Percentiles rank a stretch among this genome's conserved stretches.
Conservation (phyloP, 2,113 vertebrate genomes). For the Euleptes europaea region DNA sequence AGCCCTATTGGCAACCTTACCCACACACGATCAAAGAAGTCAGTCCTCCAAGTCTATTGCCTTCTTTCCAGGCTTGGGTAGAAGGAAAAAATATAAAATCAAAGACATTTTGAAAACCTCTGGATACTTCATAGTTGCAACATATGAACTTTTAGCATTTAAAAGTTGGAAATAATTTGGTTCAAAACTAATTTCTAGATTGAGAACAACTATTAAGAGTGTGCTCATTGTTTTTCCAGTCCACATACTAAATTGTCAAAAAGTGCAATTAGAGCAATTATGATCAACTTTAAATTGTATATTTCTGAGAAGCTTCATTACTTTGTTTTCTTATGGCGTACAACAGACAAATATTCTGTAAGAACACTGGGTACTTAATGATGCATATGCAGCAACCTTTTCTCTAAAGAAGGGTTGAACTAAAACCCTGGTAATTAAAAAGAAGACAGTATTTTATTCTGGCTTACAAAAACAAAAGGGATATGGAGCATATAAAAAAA, state of each 20-base stretch:
- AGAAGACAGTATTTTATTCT: slow-evolving; percentile 1
- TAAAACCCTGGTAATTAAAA: neutral
- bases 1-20: too few relatives aligned
- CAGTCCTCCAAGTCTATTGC: neutral
- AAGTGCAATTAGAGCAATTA: slow-evolving; percentile 14
- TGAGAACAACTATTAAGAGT: neutral
- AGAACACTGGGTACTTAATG: slow-evolving; percentile 2
- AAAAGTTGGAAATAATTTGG: neutral
- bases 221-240: neutral
- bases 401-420: neutral
- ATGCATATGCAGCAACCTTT: slow-evolving; percentile 3
- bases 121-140: neutral
- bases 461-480: neutral
- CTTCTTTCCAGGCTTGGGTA: neutral
- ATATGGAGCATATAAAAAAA: neutral
- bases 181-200: neutral
- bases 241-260: neutral
- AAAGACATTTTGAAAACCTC: neutral
- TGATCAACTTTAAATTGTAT: neutral
- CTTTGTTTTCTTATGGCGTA: neutral
- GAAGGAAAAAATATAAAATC: neutral
- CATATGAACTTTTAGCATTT: neutral
- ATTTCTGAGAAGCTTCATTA: slow-evolving; percentile 1
- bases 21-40: too few relatives aligned
- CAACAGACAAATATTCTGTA: neutral